A percentile compares a stretch with the other conserved stretches of the same genome.
phyloP scores from a whole-genome alignment of 2,113 vertebrate genomes.

The Furnarius figulus region DNA sequence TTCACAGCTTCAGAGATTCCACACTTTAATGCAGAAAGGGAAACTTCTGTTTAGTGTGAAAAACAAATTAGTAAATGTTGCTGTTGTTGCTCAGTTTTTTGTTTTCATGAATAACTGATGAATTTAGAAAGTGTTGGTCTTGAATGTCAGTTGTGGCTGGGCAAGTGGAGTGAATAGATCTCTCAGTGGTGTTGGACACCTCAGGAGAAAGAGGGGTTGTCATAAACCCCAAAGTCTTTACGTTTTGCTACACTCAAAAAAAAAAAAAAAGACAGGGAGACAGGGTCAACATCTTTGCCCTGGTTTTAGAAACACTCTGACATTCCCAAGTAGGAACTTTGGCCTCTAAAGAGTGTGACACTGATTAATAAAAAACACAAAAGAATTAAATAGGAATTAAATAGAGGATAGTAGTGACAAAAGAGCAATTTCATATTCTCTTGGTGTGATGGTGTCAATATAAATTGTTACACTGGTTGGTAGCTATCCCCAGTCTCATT shows the following conservation, averaged over 20 bases:
- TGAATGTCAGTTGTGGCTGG: neutral
- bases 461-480: neutral
- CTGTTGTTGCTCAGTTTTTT: slow-evolving; percentile 53
- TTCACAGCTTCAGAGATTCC: slow-evolving; percentile 58
- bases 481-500: neutral
- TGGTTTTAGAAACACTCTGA: neutral
- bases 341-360: neutral
- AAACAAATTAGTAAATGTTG: slow-evolving; percentile 54
- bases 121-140: neutral
- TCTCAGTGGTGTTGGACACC: neutral
- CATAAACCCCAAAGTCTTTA: neutral
- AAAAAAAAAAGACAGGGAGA: neutral
- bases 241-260: neutral
- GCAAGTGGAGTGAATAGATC: neutral
- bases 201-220: neutral
- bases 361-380: neutral
- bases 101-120: neutral
- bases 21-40: slow-evolving; percentile 1
- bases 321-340: neutral
- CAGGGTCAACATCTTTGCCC: neutral
- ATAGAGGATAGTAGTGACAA: neutral
- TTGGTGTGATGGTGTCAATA: neutral
- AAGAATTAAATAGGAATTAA: no score
- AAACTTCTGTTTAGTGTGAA: slow-evolving; percentile 65
- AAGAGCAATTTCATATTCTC: neutral